phyloP scores from a whole-genome alignment of 2,888 invertebrate genomes.

The Eupithecia subumbrata region DNA sequence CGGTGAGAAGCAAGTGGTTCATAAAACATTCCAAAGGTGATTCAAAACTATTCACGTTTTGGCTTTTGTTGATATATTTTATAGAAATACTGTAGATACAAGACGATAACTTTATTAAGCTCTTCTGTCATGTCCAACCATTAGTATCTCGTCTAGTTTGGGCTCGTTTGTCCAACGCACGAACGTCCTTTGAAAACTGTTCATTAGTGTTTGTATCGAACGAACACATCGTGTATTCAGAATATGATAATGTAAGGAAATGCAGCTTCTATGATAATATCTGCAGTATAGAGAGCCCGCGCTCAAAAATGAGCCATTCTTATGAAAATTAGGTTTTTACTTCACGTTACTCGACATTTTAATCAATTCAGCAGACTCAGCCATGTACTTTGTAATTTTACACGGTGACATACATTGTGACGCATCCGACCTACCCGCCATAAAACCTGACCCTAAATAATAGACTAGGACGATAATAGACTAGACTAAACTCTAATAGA shows the following conservation, averaged over 20 bases:
- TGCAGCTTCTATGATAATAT: conserved; percentile 18
- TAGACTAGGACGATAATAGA: too few species aligned
- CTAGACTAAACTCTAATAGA: too few species aligned
- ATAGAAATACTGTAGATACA: not conserved
- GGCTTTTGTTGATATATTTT: not conserved
- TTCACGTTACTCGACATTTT: not conserved
- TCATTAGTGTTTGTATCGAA: not conserved
- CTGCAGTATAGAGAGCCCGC: not conserved
- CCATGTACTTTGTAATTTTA: not conserved
- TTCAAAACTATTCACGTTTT: not conserved
- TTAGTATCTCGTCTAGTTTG: not conserved
- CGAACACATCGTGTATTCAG: not conserved
- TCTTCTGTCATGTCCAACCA: not conserved
- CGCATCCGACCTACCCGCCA: not conserved
- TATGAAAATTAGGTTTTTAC: not conserved
- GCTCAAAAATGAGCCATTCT: not conserved
- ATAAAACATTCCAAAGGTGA: not conserved
- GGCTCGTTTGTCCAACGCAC: not conserved
- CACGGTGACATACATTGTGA: not conserved
- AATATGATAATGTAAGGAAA: conserved; percentile 14
- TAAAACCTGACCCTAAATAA: not conserved
- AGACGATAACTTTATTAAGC: not conserved
- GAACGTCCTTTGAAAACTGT: not conserved
- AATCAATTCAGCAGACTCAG: not conserved
- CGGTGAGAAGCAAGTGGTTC: not conserved